phyloP scores from a whole-genome alignment of 1,140 invertebrate genomes.

The Phortica variegata region DNA sequence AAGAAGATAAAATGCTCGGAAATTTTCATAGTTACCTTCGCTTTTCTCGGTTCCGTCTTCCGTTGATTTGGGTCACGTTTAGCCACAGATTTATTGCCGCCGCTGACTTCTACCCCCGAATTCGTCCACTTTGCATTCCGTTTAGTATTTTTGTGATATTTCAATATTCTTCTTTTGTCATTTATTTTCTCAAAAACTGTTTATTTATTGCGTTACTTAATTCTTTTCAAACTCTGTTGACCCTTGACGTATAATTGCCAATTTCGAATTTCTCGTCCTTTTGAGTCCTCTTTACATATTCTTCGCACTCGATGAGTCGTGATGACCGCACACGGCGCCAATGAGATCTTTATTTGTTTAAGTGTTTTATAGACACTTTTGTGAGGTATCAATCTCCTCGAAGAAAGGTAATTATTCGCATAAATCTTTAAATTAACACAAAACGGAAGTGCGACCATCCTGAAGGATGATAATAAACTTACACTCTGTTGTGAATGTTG shows the following conservation, averaged over 20 bases:
- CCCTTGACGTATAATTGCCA: conserved; percentile 15
- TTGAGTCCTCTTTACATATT: conserved; percentile 4
- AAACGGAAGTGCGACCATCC: no score
- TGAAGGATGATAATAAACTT: no score
- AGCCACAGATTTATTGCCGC: conserved; percentile 32
- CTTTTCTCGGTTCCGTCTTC: no score
- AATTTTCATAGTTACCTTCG: no score
- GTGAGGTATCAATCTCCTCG: no score
- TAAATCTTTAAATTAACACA: no score
- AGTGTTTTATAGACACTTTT: conserved; percentile 24
- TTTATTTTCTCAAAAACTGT: conserved; percentile 8
- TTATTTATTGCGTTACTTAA: no score
- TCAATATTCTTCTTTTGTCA: conserved; percentile 24
- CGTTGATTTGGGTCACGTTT: conserved; percentile 1
- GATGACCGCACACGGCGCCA: conserved; percentile 12
- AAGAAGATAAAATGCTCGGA: no score
- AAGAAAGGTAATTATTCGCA: no score
- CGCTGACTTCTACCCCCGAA: conserved; percentile 20
- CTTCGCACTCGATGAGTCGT: conserved; percentile 13
- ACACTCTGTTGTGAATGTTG: no score
- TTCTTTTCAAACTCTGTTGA: conserved; percentile 12
- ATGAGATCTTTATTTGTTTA: conserved; percentile 7
- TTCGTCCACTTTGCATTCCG: no score
- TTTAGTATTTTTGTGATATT: conserved; percentile 25
- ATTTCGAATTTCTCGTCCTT: no score